Percentiles rank a stretch among this genome's conserved stretches.
Evolutionary conservation across 2,888 invertebrate genomes (phyloP).

Genomic region (Endotricha flammealis): DNA sequence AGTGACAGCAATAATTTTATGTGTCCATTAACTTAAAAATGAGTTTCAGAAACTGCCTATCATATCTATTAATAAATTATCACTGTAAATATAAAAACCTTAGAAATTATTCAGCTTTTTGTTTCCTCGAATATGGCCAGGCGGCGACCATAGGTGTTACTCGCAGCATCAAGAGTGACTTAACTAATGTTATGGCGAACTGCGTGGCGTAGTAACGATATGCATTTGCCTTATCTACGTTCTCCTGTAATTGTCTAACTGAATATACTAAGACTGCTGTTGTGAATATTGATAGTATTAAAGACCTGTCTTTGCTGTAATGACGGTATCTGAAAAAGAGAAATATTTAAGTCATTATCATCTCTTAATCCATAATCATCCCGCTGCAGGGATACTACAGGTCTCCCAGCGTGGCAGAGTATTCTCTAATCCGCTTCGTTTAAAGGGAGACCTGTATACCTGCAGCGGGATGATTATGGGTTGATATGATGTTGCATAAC

Average conservation of each 20-base stretch:
- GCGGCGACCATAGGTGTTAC: conserved; percentile 38
- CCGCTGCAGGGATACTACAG: no score
- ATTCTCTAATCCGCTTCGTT: no score
- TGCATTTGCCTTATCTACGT: conserved; percentile 31
- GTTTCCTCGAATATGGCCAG: conserved; percentile 39
- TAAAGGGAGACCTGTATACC: no score
- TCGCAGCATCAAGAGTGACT: conserved; percentile 40
- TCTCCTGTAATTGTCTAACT: conserved; percentile 27
- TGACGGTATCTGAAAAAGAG: conserved; percentile 58
- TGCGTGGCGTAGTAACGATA: conserved; percentile 31
- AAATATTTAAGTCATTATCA: no score
- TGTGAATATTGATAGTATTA: conserved; percentile 37
- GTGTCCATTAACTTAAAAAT: no score
- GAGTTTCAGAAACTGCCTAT: no score
- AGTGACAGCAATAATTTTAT: no score
- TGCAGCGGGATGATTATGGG: no score
- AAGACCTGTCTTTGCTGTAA: conserved; percentile 47
- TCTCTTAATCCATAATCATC: no score
- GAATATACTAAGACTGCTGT: conserved; percentile 27
- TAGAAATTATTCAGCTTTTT: conserved; percentile 22
- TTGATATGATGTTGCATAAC: no score
- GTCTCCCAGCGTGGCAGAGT: no score
- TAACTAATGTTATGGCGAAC: conserved; percentile 33
- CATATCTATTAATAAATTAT: no score
- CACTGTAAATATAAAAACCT: not conserved